These are phyloP conservation scores for Lamellibrachia luymesi DNA, from an alignment of 1,140 invertebrate genomes.

Conservation along the genomic window DNA sequence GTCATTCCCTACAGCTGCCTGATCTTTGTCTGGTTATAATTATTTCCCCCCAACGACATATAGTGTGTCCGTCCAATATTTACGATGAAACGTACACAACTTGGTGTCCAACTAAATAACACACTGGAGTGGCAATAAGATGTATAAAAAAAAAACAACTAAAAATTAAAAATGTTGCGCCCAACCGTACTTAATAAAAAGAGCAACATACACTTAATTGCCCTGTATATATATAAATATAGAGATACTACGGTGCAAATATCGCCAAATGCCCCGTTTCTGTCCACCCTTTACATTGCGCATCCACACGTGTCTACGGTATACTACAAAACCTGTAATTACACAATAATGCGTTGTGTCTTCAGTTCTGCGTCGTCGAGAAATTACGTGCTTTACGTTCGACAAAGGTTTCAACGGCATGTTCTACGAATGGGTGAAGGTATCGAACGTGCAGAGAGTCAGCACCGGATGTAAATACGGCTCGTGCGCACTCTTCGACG, in stretches of 20 bases:
- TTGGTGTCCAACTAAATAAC: too few species aligned
- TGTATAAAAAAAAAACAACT: too few species aligned
- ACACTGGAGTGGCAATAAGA: too few species aligned
- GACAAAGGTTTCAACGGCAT: slow-evolving; percentile 19
- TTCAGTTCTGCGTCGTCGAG: slow-evolving; percentile 12
- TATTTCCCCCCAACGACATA: background rate
- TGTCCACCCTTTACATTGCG: too few species aligned
- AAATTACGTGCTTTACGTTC: slow-evolving; percentile 15
- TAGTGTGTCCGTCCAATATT: background rate
- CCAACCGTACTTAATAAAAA: too few species aligned
- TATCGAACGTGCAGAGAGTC: slow-evolving; percentile 15
- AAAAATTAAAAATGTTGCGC: too few species aligned
- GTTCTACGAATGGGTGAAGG: slow-evolving; percentile 22
- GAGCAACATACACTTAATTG: too few species aligned
- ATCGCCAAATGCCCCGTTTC: too few species aligned
- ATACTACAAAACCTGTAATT: too few species aligned
- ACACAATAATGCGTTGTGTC: background rate
- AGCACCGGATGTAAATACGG: slow-evolving; percentile 14
- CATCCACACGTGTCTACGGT: too few species aligned
- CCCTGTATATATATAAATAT: too few species aligned
- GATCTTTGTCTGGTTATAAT: background rate
- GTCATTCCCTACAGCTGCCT: background rate
- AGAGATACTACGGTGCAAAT: too few species aligned
- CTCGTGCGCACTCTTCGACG: background rate
- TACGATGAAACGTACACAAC: background rate